phyloP scores from a whole-genome alignment of 2,113 vertebrate genomes.

The Lota lota region DNA sequence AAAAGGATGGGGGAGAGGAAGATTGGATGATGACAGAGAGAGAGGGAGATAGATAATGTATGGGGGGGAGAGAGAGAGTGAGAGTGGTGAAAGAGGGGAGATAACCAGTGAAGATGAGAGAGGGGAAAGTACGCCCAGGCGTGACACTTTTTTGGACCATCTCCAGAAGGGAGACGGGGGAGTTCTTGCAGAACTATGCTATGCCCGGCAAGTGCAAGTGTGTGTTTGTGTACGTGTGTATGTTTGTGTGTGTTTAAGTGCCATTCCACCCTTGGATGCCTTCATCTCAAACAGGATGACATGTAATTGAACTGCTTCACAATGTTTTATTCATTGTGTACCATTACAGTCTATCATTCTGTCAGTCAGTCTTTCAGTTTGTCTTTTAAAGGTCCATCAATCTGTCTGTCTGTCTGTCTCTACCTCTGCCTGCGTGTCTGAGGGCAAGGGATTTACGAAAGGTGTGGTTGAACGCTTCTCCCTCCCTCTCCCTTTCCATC shows the following conservation, averaged over 20 bases:
- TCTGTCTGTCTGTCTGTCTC: background rate
- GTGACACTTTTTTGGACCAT: background rate
- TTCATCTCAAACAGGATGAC: background rate
- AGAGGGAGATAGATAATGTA: background rate
- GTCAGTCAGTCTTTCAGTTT: background rate
- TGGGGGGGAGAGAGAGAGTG: background rate
- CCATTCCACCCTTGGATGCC: too few species aligned
- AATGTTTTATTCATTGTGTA: background rate
- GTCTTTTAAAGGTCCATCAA: background rate
- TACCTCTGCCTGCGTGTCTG: background rate
- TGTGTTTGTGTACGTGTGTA: too few species aligned
- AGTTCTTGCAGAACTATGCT: background rate
- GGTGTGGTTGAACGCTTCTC: too few species aligned
- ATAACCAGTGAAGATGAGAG: background rate
- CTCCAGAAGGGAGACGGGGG: background rate
- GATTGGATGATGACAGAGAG: background rate
- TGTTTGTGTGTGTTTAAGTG: too few species aligned
- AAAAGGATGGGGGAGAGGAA: too few species aligned
- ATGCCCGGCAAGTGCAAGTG: too few species aligned
- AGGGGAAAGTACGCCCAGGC: background rate
- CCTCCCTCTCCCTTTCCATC: too few species aligned
- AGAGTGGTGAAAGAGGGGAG: background rate
- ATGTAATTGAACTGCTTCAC: background rate
- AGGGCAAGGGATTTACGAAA: too few species aligned
- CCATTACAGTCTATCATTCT: background rate